Evolutionary conservation across 2,797 vertebrate species (phyloP), one percentile per base, ranked within the genome.

Genomic region (Miichthys miiuy): DNA sequence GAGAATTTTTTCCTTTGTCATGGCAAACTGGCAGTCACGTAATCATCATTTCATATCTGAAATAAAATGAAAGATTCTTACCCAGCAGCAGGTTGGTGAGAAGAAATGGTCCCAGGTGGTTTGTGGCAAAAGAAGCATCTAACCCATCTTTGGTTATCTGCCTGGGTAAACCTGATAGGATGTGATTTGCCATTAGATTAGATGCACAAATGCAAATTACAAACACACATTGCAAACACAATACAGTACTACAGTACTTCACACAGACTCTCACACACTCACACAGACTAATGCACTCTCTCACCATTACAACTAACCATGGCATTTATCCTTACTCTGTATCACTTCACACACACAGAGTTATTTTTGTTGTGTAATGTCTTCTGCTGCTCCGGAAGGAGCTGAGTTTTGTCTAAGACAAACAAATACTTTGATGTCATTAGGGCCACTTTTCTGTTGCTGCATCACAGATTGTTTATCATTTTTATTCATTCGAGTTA

Each of bases 61-160:
- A n/a, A 4, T 56, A 13, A 50, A 50, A 69, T n/a, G 34, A 61
- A 0, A 50, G 34, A 21, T 20, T 60, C 75, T 82, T 72, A 98
- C 97, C 97, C 80, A 96, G 92, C 34, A 98, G 94, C 51, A 97
- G 91, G 87, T 92, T 96, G 85, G 97, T 97, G 79, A 99, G 97
- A 71, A 97, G 95, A 86, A 97, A 98, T 0, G 96, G 94, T 1
- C 97, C 97, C 34, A 97, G 61, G 75, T 96, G 95, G 79, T 98
- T 99, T 68, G 96, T 97, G 86, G 96, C 87, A 46, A 97, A 97
- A 11, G 94, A 93, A 58, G 70, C 6, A 0, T 97, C 96, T 75
- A 98, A 80, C 0, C 96, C 96, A 20, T 97, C 96, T 0, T 92
- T 41, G 0, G 96, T 97, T 17, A 97, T 76, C 23, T 79, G 2